Conservation (phyloP, 2,797 vertebrate genomes). For the Merluccius polli region DNA sequence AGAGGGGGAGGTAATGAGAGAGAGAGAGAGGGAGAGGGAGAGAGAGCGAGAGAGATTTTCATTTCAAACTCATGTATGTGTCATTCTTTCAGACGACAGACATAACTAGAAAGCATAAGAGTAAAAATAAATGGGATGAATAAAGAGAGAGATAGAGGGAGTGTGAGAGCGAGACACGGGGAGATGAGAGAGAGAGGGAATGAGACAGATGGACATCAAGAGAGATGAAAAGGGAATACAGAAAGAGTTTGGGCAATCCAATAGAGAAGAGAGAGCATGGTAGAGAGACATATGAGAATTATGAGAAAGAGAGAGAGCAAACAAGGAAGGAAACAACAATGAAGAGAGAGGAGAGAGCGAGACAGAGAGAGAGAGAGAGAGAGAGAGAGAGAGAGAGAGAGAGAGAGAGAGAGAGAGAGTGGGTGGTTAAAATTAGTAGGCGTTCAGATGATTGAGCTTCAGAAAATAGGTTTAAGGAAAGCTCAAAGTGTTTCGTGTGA, state of each 20-base stretch:
- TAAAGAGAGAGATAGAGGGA: not conserved
- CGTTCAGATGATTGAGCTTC: constrained; percentile 60
- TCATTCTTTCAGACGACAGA: not conserved
- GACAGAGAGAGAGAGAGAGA: constrained; percentile 50
- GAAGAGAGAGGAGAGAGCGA: constrained; percentile 38
- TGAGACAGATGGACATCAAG: not conserved
- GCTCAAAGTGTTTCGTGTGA: constrained; percentile 27
- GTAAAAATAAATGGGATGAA: not conserved
- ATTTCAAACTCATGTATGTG: too few species aligned
- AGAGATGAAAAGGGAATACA: not conserved
- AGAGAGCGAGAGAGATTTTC: constrained; percentile 22
- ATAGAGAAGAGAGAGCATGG: constrained; percentile 40
- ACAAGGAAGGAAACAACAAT: constrained; percentile 21
- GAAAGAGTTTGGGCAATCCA: constrained; percentile 17
- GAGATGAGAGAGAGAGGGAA: constrained; percentile 4
- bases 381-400: constrained; percentile 37
- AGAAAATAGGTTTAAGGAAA: constrained; percentile 55
- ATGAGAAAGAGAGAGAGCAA: constrained; percentile 52
- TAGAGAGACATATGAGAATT: constrained; percentile 42
- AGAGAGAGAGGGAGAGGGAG: constrained; percentile 5
- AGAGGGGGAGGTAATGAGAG: constrained; percentile 9
- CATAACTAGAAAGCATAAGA: not conserved
- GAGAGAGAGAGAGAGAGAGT: constrained; percentile 55
- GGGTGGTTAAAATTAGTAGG: constrained; percentile 67
- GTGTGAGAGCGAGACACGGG: not conserved